A percentile compares a stretch with the other conserved stretches of the same genome.
phyloP scores from a whole-genome alignment of 2,113 vertebrate genomes.

The Nyctereutes procyonoides region DNA sequence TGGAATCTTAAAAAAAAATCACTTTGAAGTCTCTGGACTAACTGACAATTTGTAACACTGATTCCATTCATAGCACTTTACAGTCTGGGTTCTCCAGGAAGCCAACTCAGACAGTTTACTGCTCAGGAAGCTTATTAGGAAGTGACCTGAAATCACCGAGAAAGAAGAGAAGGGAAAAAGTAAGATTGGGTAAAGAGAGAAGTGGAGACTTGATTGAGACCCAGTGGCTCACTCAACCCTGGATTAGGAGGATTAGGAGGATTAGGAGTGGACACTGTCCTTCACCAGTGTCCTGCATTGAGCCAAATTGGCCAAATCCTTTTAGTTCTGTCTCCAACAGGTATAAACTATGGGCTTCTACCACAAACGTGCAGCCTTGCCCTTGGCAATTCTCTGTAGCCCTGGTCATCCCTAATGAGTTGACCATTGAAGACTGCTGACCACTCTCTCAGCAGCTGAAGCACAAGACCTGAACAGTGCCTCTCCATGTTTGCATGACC shows the following conservation, averaged over 20 bases:
- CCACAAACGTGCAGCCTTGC: not conserved
- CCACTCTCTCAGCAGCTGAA: not conserved
- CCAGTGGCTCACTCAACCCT: not conserved
- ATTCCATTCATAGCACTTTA: not conserved
- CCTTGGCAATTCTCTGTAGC: not conserved
- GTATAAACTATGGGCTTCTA: not conserved
- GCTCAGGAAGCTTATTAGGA: not conserved
- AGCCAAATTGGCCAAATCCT: not conserved
- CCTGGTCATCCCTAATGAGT: not conserved
- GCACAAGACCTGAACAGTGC: fast-evolving
- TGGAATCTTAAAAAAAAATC: not conserved
- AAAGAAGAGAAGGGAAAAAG: not conserved
- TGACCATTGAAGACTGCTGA: not conserved
- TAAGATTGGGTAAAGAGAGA: not conserved
- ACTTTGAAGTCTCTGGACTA: not conserved
- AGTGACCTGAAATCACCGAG: not conserved
- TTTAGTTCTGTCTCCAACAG: not conserved
- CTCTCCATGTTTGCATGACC: too few relatives aligned
- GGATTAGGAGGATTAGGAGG: too few relatives aligned
- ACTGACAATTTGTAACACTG: not conserved
- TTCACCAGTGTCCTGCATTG: too few relatives aligned
- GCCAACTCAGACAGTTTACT: not conserved
- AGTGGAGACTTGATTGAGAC: not conserved
- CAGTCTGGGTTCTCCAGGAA: not conserved
- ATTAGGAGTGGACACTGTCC: not conserved